Base-by-base conservation (phyloP, 2,888 invertebrate genomes). In the Germaria angustata region DNA sequence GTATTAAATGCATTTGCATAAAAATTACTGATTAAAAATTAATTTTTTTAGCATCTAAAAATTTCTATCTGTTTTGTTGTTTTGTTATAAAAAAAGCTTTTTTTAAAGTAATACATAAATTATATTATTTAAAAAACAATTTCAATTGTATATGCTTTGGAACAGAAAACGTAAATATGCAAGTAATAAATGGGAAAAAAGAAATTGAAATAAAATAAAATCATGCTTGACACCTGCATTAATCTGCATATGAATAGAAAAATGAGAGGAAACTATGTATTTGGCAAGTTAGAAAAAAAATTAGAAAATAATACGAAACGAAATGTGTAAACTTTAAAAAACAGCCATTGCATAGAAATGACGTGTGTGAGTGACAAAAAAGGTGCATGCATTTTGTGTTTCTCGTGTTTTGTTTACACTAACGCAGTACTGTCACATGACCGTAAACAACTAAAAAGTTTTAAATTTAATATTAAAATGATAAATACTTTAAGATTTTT, bases 221-320 rank as follows among this genome's bases (percentile, higher is more conserved):
- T 68, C 53, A 46, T 46, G 73, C 53, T 46, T 75, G 72, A 51
- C 75, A 80, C 63, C 75, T 80, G 75, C 73, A 63, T 75, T 69
- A 75, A 80, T 80, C 75, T 66, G 51, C 79, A 80, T 80, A 44
- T 57, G 71, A 65, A 72, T 61, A 39, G n/a, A 59, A 39, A 65
- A 65, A 32, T 11, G 46, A 65, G 71, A 57, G 65, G 71, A 49
- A 65, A 39, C n/a, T n/a, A n/a, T n/a, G 71, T 53, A 51, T 63
- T 53, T 53, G 32, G n/a, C n/a, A n/a, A n/a, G n/a, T n/a, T n/a
- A n/a, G n/a, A n/a, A n/a, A n/a, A n/a, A n/a, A n/a, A n/a, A n/a
- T n/a, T n/a, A n/a, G n/a, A n/a, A n/a, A n/a, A n/a, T n/a, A 66
- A 57, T 66, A 34, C 17, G 32, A 75, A 28, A 80, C 68, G 63